Evolutionary conservation across 2,888 invertebrate species (phyloP), one percentile per base, ranked within the genome.

Genomic region (Caenorhabditis sp.): DNA sequence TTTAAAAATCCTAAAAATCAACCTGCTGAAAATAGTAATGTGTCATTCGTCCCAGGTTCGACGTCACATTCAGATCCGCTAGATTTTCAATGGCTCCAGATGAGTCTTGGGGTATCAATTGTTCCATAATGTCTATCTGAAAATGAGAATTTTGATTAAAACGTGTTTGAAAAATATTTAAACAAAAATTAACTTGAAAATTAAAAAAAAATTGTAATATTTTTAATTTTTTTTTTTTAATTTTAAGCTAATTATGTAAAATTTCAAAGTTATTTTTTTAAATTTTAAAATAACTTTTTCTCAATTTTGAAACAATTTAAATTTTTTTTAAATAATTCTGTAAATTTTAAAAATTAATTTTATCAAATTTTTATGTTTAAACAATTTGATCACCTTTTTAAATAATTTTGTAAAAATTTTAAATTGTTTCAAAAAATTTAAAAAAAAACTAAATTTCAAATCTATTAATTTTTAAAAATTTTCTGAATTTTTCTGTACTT

Each of bases 21-120:
- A 85, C 85, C 80, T 86, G 85, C 35, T 97, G 96, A 94, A 99
- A 98, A 94, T 98, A 98, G 93, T 99, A 98, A 92, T 96, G 95
- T 83, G 97, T 95, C 93, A 98, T 96, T 92, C 95, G 95, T 93
- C 80, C 85, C 55, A 85, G 58, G 50, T 81, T 85, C 13, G 77
- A 77, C 95, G 95, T 77, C 92, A 98, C 94, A 93, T 85, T 88
- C 74, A 76, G 64, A 68, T 74, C 76, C 18, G 72, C 72, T 11
- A 82, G 69, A 65, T 82, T 71, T 13, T 69, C 80, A 13, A 78
- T 56, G n/a, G 67, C 58, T 40, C 78, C 82, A 9, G 77, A 58
- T 11, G 71, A 50, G 61, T 83, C 80, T 44, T 58, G 60, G 13
- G 83, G 78, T 70, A 80, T 77, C 24, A 83, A 65, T 58, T 79